Conservation (phyloP, 2,888 invertebrate species). For the Pocota personata region DNA sequence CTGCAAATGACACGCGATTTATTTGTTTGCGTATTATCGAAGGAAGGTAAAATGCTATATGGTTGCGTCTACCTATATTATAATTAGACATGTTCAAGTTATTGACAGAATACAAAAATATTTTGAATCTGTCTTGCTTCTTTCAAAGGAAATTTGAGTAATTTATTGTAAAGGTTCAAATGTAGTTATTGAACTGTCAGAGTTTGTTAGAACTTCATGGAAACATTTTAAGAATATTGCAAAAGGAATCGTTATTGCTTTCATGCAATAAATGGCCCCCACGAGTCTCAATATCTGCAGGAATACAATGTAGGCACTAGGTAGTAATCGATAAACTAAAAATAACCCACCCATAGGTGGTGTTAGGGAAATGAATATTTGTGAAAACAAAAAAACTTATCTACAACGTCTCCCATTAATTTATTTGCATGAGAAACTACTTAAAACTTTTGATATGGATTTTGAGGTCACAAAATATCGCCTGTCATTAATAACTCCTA, state of each 20-base stretch:
- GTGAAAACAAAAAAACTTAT: background rate
- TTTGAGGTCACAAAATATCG: too few species aligned
- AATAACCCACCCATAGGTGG: background rate
- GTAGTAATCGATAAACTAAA: background rate
- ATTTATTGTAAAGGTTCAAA: background rate
- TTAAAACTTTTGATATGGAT: too few species aligned
- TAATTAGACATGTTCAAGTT: background rate
- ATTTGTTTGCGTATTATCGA: background rate
- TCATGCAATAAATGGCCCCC: slow-evolving; percentile 1
- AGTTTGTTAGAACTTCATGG: background rate
- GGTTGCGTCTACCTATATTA: background rate
- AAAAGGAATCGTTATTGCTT: background rate
- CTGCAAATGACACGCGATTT: background rate
- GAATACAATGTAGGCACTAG: too few species aligned
- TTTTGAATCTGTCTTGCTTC: background rate
- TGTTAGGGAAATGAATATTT: background rate
- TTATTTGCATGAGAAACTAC: too few species aligned
- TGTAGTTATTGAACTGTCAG: slow-evolving; percentile 5
- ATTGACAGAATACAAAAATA: background rate
- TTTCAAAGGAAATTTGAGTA: too few species aligned
- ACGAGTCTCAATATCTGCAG: slow-evolving; percentile 14
- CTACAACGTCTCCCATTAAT: too few species aligned
- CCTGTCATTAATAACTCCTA: too few species aligned
- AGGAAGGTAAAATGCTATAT: background rate
- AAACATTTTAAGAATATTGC: background rate